Evolutionary conservation across 2,888 invertebrate genomes (phyloP), one percentile per base, ranked within the genome.

Genomic region (Fragum fragum): DNA sequence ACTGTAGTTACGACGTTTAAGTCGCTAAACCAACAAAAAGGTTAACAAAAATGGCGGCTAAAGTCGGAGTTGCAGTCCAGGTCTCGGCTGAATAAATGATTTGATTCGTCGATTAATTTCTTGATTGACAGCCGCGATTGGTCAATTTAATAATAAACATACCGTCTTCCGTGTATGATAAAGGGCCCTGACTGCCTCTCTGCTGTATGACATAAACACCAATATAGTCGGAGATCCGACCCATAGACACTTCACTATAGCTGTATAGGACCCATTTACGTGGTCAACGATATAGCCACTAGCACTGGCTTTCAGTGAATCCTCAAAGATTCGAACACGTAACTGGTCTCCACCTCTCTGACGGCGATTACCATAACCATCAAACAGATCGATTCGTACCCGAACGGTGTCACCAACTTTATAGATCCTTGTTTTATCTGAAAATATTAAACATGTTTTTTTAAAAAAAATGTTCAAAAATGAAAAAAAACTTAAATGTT

Each of bases 271-370:
- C 18, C 70, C 70, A 18, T 70, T 70, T 26, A 5, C 18, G n/a
- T 70, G 70, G 23, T 70, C 70, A 1, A 70, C 21, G 0, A 70
- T n/a, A 14, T 70, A 70, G 7, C 52, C 70, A n/a, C 28, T 29
- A 18, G 53, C 53, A 36, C 28, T 32, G 16, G 70, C 70, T n/a
- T 29, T 23, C 18, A 53, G 52, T 14, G 70, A 47, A 21, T 1
- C n/a, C 29, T 70, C 70, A 47, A 53, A 53, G 52, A 70, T 70
- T 53, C 70, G 70, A 32, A 70, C 70, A 2, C 70, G 52, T 7
- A 70, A 16, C 52, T 70, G 70, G 32, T 70, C 70, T 16, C 70
- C 70, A 1, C 70, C 52, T 53, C 6, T 53, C 29, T 26, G 18
- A 9, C 70, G 72, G 2, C 26, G 16, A 23, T 57, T 36, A 21